A percentile compares a stretch with the other conserved stretches of the same genome.
Evolutionary conservation across 2,797 vertebrate species (phyloP).

Genomic region (Sparidentex hasta): DNA sequence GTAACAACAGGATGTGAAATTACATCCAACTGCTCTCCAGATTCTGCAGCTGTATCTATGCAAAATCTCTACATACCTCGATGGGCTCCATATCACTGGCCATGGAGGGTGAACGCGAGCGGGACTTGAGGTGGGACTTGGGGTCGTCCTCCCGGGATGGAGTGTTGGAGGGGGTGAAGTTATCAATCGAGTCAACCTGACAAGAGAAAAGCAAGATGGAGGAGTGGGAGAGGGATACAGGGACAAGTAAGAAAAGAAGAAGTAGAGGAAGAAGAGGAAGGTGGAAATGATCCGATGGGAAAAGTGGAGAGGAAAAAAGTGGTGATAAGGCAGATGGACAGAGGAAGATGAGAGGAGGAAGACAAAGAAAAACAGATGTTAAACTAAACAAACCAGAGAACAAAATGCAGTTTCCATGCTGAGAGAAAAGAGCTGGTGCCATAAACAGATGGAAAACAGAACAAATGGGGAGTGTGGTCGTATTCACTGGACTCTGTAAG

Average conservation of each 20-base stretch:
- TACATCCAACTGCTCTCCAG: background rate
- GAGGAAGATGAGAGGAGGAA: background rate
- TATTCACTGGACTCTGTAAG: conserved; percentile 8
- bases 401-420: conserved; percentile 51
- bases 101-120: conserved; percentile 92
- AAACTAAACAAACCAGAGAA: conserved; percentile 2
- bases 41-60: background rate
- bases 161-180: conserved; percentile 92
- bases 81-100: conserved; percentile 93
- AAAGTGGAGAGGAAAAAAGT: background rate
- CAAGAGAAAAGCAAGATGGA: conserved; percentile 29
- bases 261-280: background rate
- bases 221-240: conserved; percentile 4
- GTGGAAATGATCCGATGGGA: background rate
- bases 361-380: background rate
- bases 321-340: conserved; percentile 2
- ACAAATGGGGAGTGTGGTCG: conserved; percentile 16
- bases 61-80: conserved; percentile 80
- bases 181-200: conserved; percentile 94
- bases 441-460: conserved; percentile 17
- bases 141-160: conserved; percentile 90
- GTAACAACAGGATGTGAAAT: background rate
- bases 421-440: background rate
- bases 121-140: conserved; percentile 90
- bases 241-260: background rate